Conservation (phyloP, 92 coral and sea anemone genomes). For the Anthopleura xanthogrammica region DNA sequence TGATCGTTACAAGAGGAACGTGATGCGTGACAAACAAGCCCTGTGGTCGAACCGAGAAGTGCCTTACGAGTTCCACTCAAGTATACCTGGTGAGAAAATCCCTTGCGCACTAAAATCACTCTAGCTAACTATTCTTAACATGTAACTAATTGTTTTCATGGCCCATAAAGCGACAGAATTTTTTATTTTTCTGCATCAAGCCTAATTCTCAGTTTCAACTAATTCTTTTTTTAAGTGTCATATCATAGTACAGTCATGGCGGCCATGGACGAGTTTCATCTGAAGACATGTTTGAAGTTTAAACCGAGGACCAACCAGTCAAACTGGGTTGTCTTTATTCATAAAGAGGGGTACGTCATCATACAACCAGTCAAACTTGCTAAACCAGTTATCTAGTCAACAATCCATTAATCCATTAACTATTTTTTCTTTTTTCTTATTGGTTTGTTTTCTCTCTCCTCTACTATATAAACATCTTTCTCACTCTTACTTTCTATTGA, state of each 20-base stretch:
- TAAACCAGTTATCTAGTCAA: no score
- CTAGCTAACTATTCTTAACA: no score
- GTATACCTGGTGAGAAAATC: constrained; percentile 52
- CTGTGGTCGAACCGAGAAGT: constrained; percentile 63
- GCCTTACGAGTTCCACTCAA: constrained; percentile 63
- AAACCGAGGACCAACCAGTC: constrained; percentile 39
- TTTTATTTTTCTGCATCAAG: not conserved
- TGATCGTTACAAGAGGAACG: constrained; percentile 50
- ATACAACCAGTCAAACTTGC: not conserved
- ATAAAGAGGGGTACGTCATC: constrained; percentile 55
- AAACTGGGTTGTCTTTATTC: constrained; percentile 66
- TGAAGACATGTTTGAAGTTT: constrained; percentile 66
- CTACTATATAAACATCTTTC: no score
- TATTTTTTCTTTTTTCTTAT: no score
- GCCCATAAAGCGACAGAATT: no score
- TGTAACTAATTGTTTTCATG: no score
- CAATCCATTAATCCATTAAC: no score
- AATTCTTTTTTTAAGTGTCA: constrained; percentile 27
- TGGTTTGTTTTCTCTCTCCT: no score
- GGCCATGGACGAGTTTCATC: constrained; percentile 61
- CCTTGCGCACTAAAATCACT: no score
- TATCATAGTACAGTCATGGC: constrained; percentile 45
- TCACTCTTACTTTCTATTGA: no score
- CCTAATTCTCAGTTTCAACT: no score
- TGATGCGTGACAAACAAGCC: constrained; percentile 39